Evolutionary conservation across 2,797 vertebrate species (phyloP).

Genomic region (Neomorphus geoffroyi): DNA sequence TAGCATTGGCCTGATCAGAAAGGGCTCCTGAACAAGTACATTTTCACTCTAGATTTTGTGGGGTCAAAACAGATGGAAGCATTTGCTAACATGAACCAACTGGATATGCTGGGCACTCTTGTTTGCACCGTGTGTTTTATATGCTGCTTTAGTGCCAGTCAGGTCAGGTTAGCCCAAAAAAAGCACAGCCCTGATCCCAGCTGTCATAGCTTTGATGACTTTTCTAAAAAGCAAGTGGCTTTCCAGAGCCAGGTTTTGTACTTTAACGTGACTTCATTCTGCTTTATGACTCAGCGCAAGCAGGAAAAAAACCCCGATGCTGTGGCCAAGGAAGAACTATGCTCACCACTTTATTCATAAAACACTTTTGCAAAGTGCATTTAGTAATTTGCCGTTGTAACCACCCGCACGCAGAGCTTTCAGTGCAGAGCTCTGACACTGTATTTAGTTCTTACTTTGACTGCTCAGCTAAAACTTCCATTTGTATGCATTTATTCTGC

Average conservation of each 20-base stretch:
- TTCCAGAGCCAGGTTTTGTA: slow-evolving; percentile 15
- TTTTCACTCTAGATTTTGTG: not conserved
- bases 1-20: not conserved
- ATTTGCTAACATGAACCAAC: not conserved
- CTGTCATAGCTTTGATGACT: not conserved
- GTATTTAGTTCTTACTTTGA: slow-evolving; percentile 74
- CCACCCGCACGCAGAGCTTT: slow-evolving; percentile 49
- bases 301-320: not conserved
- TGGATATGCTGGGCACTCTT: not conserved
- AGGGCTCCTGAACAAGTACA: accelerated
- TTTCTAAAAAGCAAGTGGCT: not conserved
- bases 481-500: slow-evolving; percentile 81
- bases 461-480: slow-evolving; percentile 75
- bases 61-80: not conserved
- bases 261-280: slow-evolving; percentile 25
- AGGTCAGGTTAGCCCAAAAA: not conserved
- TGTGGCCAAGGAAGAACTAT: not conserved
- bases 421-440: slow-evolving; percentile 43
- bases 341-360: slow-evolving; percentile 63
- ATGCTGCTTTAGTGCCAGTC: not conserved
- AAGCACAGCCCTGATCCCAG: not conserved
- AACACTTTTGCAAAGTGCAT: slow-evolving; percentile 67
- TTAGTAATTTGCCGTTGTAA: slow-evolving; percentile 71
- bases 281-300: not conserved
- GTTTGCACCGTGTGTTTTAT: not conserved